Conservation (phyloP, 2,888 invertebrate species). For the Lepas anatifera region DNA sequence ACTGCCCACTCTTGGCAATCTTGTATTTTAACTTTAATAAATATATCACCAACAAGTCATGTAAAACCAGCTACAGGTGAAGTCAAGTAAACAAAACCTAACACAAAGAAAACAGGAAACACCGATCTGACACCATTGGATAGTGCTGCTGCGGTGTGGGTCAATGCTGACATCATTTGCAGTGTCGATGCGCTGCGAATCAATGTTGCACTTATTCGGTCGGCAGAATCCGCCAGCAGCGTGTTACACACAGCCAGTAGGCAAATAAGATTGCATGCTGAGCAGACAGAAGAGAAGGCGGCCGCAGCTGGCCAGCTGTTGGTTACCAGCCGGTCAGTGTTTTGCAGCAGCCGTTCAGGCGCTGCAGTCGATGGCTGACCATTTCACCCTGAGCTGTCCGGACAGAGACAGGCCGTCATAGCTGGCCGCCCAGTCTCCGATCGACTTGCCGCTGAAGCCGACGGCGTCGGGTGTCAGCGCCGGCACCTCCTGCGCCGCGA, state of each 20-base stretch:
- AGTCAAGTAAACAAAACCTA: too few relatives aligned
- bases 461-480: neutral
- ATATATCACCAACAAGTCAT: too few relatives aligned
- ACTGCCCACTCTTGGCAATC: too few relatives aligned
- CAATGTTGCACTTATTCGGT: too few relatives aligned
- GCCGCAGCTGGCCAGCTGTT: neutral
- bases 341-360: neutral
- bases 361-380: neutral
- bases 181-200: too few relatives aligned
- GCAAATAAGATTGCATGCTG: neutral
- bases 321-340: neutral
- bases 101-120: too few relatives aligned
- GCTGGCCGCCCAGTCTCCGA: neutral
- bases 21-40: too few relatives aligned
- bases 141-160: too few relatives aligned
- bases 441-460: neutral
- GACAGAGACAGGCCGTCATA: neutral
- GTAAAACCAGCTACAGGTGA: too few relatives aligned
- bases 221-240: neutral
- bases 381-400: constrained; percentile 1
- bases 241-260: neutral
- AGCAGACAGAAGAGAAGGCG: neutral
- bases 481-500: neutral
- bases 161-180: too few relatives aligned
- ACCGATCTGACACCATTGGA: too few relatives aligned